Evolutionary conservation across 37 sponge, comb jelly and placozoan species (phyloP).

Genomic region (Diacarnus erythraeanus): DNA sequence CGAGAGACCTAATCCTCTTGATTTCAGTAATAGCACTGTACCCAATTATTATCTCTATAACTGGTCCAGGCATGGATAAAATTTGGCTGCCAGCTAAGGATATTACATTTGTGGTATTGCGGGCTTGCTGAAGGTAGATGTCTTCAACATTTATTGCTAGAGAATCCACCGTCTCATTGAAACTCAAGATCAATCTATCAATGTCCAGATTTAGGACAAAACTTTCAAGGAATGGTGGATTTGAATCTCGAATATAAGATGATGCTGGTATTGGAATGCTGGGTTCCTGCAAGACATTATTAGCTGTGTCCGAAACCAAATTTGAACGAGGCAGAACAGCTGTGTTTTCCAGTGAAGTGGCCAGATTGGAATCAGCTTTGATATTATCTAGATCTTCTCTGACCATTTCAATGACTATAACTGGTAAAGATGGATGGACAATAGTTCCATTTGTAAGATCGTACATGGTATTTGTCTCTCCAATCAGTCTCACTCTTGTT

Average conservation of each 20-base stretch:
- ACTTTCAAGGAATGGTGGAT: constrained; percentile 39
- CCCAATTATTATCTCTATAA: constrained; percentile 37
- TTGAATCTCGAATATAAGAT: constrained; percentile 45
- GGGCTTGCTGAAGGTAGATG: constrained; percentile 51
- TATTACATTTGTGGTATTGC: constrained; percentile 34
- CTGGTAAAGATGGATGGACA: constrained; percentile 16
- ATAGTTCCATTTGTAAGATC: constrained; percentile 39
- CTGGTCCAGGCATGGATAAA: constrained; percentile 31
- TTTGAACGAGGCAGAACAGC: constrained; percentile 48
- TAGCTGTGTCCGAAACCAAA: constrained; percentile 64
- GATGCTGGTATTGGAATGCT: constrained; percentile 29
- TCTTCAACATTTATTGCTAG: constrained; percentile 26
- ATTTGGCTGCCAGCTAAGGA: constrained; percentile 57
- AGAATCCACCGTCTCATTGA: constrained; percentile 83
- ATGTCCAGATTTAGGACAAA: constrained; percentile 73
- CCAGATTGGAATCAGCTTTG: constrained; percentile 64
- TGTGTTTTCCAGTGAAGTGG: constrained; percentile 42
- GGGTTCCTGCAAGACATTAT: constrained; percentile 50
- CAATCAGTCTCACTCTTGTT: constrained; percentile 54
- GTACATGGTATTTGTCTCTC: constrained; percentile 24
- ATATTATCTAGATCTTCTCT: constrained; percentile 62
- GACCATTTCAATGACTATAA: constrained; percentile 41
- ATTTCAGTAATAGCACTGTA: constrained; percentile 63
- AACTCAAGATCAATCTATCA: constrained; percentile 61
- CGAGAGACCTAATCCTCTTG: constrained; percentile 48